phyloP scores from a whole-genome alignment of 2,888 invertebrate genomes.

The Theristus sp. region DNA sequence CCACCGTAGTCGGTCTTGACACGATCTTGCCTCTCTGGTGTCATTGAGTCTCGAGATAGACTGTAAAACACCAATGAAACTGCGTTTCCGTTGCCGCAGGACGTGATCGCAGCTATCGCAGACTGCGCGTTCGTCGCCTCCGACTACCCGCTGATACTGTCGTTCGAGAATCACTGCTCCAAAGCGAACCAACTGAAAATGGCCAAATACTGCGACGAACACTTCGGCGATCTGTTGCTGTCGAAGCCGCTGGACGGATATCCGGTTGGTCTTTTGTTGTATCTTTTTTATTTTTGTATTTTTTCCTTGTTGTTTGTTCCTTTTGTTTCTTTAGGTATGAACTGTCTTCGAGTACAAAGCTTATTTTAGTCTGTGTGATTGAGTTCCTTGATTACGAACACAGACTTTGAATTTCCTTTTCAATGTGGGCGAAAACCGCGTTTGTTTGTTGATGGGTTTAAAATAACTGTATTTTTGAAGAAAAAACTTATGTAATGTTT shows the following conservation, averaged over 20 bases:
- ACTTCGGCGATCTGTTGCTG: constrained; percentile 68
- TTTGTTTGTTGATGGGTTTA: no score
- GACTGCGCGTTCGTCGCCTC: constrained; percentile 97
- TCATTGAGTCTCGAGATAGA: background rate
- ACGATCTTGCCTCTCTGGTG: background rate
- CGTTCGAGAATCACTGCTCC: constrained; percentile 94
- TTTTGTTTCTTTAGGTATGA: no score
- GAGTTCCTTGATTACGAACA: no score
- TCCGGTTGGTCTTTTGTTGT: constrained; percentile 41
- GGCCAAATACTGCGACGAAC: constrained; percentile 94
- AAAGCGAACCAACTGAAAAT: constrained; percentile 57
- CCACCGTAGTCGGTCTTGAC: no score
- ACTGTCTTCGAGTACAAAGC: no score
- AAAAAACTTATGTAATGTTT: no score
- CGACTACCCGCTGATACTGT: constrained; percentile 85
- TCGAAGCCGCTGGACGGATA: constrained; percentile 66
- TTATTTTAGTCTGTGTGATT: no score
- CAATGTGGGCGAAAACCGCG: no score
- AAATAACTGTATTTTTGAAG: no score
- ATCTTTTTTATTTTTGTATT: background rate
- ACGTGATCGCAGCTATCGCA: constrained; percentile 85
- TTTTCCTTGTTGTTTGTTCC: no score
- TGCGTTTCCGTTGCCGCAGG: constrained; percentile 31
- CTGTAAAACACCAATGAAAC: background rate
- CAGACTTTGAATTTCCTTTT: no score